Base-by-base conservation (phyloP, 1,140 invertebrate species). In the Cataglyphis hispanica region DNA sequence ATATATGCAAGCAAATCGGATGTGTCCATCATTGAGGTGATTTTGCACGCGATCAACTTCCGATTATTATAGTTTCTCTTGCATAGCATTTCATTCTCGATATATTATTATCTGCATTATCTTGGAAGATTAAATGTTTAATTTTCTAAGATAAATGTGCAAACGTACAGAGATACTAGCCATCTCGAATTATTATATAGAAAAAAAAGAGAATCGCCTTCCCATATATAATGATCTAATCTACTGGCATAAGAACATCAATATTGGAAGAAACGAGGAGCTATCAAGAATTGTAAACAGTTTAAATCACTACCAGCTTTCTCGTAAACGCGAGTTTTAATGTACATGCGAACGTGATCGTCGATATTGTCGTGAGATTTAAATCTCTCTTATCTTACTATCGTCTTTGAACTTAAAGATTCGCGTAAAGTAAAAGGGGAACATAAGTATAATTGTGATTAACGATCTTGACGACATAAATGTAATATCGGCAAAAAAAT, bases 221-320 rank as follows among this genome's bases (percentile, higher is more conserved):
- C 31, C 31, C 1, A 37, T n/a, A n/a, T n/a, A 3, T 25, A 56
- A 58, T n/a, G 11, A 1, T 72, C 27, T 19, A 40, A 25, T 78
- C 22, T 64, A 34, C 22, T 40, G 37, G 22, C 66, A 72, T 25
- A 37, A 46, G n/a, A 34, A 69, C 34, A 34, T 56, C 78, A 74
- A 83, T 83, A 74, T 83, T 74, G 72, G 37, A 27, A 80, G 76
- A 64, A 25, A 67, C 7, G 61, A 34, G 63, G 27, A 37, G n/a
- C 53, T 72, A 72, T 72, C 69, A 40, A 81, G 46, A 50, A 25
- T 2, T 22, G 16, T 25, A 37, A 60, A 46, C 53, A 50, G 34
- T 81, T 70, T 81, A 60, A 25, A 8, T 74, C 37, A 63, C n/a
- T 72, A 31, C 43, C 37, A 25, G 4, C 31, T 34, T 22, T 7